These are phyloP conservation scores for Euwallacea fornicatus DNA, from an alignment of 1,140 invertebrate species.

Conservation along the genomic window DNA sequence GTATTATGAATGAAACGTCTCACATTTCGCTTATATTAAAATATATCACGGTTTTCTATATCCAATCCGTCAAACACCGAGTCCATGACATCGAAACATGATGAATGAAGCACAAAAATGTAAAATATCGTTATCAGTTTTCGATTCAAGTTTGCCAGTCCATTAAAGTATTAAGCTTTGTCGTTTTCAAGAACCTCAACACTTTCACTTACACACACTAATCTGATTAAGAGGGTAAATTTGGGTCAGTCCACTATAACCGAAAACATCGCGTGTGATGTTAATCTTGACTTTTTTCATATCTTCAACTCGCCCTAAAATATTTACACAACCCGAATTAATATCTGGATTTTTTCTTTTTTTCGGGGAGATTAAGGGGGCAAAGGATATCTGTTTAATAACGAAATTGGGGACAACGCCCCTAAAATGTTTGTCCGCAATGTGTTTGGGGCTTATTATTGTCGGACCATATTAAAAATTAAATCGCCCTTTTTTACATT, in stretches of 20 bases:
- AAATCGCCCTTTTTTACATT: neutral
- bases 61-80: too few relatives aligned
- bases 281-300: neutral
- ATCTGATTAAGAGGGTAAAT: neutral
- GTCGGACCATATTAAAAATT: neutral
- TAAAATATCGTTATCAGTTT: too few relatives aligned
- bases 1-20: too few relatives aligned
- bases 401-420: neutral
- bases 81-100: too few relatives aligned
- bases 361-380: neutral
- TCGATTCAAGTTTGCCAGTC: too few relatives aligned
- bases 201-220: neutral
- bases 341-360: neutral
- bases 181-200: neutral
- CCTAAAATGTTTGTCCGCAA: neutral
- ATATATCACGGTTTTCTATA: too few relatives aligned
- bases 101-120: too few relatives aligned
- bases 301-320: neutral
- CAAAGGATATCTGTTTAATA: neutral
- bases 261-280: neutral
- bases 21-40: too few relatives aligned
- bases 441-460: neutral
- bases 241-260: neutral
- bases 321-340: slow-evolving; percentile 3
- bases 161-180: too few relatives aligned